Evolutionary conservation across 2,113 vertebrate genomes (phyloP).

Genomic region (Diadophis punctatus): DNA sequence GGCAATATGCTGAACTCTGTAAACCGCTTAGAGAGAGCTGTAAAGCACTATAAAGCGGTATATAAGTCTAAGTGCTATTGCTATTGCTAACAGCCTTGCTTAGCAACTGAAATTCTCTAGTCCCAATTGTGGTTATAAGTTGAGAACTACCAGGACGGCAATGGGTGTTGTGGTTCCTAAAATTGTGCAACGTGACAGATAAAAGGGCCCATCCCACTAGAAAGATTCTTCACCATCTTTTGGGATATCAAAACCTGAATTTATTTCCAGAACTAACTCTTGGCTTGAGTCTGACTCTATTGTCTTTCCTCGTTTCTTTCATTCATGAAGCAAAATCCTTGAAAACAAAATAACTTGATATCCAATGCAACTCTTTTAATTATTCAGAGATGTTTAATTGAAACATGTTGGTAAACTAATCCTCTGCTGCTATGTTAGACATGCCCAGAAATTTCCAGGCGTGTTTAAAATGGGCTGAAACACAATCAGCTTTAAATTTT

Average conservation of each 20-base stretch:
- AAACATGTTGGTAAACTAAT: conserved; percentile 37
- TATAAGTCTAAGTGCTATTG: too few relatives aligned
- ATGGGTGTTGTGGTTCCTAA: neutral
- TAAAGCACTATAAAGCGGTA: too few relatives aligned
- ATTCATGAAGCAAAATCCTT: neutral
- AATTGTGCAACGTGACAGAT: neutral
- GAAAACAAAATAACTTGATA: neutral
- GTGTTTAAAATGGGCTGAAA: conserved; percentile 35
- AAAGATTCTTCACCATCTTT: neutral
- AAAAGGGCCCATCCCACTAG: neutral
- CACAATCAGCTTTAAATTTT: conserved; percentile 14
- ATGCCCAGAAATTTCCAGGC: neutral
- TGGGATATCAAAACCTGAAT: neutral
- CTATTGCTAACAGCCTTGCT: too few relatives aligned
- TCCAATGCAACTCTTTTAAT: conserved; percentile 49
- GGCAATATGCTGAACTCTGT: too few relatives aligned
- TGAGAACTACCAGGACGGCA: neutral
- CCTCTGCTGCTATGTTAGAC: conserved; percentile 11
- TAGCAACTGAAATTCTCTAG: neutral
- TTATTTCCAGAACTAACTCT: neutral
- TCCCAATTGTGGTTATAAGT: neutral
- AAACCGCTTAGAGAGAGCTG: too few relatives aligned
- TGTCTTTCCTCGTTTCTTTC: neutral
- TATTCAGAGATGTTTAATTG: conserved; percentile 41
- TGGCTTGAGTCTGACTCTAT: neutral